Conservation (phyloP, 2,797 vertebrate species). For the Vespertilio murinus region DNA sequence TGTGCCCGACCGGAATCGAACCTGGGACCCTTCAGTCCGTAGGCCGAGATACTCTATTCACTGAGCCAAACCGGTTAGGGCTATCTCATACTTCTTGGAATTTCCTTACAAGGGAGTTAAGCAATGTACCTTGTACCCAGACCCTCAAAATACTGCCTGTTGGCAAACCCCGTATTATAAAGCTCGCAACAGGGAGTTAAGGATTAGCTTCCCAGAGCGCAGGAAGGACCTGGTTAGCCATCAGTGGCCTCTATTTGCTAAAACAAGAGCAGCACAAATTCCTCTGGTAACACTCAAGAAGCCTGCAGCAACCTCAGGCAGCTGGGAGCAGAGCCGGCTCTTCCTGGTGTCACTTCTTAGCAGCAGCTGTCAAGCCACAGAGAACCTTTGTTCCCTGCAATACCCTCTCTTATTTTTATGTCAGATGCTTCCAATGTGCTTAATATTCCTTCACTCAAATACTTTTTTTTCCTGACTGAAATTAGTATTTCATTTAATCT, state of each 20-base stretch:
- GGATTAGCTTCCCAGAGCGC: not conserved
- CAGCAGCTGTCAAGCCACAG: slow-evolving; percentile 76
- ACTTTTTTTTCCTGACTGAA: not conserved
- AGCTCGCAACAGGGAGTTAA: not conserved
- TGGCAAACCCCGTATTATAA: not conserved
- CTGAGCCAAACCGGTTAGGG: too few relatives aligned
- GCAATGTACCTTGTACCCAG: not conserved
- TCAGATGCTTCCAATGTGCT: slow-evolving; percentile 54
- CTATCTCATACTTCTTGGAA: not conserved
- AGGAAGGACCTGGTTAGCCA: not conserved
- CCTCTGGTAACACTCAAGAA: slow-evolving; percentile 65
- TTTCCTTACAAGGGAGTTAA: not conserved
- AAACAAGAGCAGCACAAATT: slow-evolving; percentile 41
- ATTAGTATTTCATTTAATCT: slow-evolving; percentile 12
- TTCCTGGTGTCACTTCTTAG: slow-evolving; percentile 51
- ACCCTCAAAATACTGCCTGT: not conserved
- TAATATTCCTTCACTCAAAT: slow-evolving; percentile 35
- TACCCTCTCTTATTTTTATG: slow-evolving; percentile 37
- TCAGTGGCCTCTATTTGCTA: slow-evolving; percentile 7
- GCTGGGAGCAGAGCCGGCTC: slow-evolving; percentile 61
- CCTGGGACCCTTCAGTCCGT: too few relatives aligned
- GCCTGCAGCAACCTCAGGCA: slow-evolving; percentile 53
- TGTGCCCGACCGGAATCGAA: too few relatives aligned
- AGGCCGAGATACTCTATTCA: too few relatives aligned
- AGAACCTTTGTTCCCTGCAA: slow-evolving; percentile 75